These are phyloP conservation scores for Leptopterna dolabrata DNA, from an alignment of 2,888 invertebrate species.

Conservation along the genomic window DNA sequence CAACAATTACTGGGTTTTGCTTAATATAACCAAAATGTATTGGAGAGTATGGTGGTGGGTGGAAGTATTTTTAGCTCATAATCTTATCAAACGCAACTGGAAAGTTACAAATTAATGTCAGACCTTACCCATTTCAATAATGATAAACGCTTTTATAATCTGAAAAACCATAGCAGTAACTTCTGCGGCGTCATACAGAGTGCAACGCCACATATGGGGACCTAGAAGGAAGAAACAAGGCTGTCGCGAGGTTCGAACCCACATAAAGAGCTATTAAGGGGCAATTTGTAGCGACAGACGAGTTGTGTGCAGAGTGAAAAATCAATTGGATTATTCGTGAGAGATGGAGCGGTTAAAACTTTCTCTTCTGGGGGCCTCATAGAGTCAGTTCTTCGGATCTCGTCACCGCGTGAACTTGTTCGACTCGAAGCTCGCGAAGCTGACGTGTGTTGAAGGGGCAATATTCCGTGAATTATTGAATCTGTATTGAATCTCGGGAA, in stretches of 20 bases:
- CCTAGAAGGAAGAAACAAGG: background rate
- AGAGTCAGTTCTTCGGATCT: conserved; percentile 9
- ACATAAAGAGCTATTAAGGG: background rate
- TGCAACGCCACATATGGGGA: background rate
- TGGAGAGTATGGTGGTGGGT: no score
- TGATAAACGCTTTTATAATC: no score
- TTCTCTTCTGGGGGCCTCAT: background rate
- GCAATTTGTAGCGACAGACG: conserved; percentile 8
- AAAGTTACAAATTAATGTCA: no score
- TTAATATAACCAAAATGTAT: no score
- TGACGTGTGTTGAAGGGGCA: background rate
- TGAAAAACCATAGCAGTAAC: no score
- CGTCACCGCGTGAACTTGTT: conserved; percentile 2
- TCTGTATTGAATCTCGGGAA: background rate
- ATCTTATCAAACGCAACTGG: no score
- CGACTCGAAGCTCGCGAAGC: background rate
- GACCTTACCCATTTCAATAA: no score
- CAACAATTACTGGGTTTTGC: no score
- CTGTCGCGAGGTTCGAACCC: background rate
- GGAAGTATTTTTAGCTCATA: no score
- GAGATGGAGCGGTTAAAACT: background rate
- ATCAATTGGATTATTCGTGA: background rate
- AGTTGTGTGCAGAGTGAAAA: conserved; percentile 8
- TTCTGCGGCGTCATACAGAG: background rate
- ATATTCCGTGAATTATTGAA: background rate